Conservation (phyloP, 1,140 invertebrate genomes). For the Drosophila mauritiana region DNA sequence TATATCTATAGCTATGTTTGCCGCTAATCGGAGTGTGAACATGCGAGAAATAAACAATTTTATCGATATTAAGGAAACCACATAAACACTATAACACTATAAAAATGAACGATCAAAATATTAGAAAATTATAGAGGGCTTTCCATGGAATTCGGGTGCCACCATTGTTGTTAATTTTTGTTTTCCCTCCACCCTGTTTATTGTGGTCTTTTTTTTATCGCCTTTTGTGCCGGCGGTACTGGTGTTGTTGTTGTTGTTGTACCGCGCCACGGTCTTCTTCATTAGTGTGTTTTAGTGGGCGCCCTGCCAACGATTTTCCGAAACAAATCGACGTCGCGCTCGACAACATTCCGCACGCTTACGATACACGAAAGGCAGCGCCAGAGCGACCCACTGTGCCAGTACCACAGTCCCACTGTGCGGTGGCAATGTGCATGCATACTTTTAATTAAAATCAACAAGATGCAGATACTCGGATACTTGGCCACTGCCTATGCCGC, state of each 20-base stretch:
- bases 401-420: constrained; percentile 49
- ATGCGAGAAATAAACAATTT: constrained; percentile 1
- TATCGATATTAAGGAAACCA: not conserved
- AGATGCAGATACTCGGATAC: constrained; percentile 41
- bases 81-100: constrained; percentile 17
- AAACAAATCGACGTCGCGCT: constrained; percentile 84
- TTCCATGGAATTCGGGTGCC: constrained; percentile 59
- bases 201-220: constrained; percentile 40
- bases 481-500: constrained; percentile 57
- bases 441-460: constrained; percentile 75
- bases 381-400: constrained; percentile 55
- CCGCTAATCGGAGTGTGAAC: constrained; percentile 18
- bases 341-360: constrained; percentile 84
- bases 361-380: constrained; percentile 10
- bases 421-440: constrained; percentile 41
- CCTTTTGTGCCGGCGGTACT: constrained; percentile 5
- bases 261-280: constrained; percentile 56
- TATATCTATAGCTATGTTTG: constrained; percentile 35
- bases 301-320: constrained; percentile 82
- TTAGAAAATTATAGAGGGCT: constrained; percentile 25
- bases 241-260: constrained; percentile 15
- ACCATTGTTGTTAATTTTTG: constrained; percentile 12
- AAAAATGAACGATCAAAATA: constrained; percentile 7
- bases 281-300: constrained; percentile 80
- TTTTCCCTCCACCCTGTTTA: constrained; percentile 20